These are phyloP conservation scores for Zygothrica quintamaculata DNA, from an alignment of 2,888 invertebrate species.

Conservation along the genomic window DNA sequence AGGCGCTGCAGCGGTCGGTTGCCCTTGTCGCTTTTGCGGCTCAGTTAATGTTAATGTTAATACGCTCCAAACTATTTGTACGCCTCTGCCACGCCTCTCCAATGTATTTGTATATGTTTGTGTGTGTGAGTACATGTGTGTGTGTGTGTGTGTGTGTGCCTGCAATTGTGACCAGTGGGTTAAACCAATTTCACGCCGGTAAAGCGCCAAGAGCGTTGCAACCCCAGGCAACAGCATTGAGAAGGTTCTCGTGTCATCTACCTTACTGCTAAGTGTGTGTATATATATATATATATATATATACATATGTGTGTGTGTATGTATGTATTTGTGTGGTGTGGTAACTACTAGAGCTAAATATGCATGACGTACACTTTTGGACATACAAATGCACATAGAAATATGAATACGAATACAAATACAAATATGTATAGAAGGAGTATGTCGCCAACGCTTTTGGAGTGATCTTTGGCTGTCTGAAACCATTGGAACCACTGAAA, in stretches of 20 bases:
- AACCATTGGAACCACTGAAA: constrained; percentile 45
- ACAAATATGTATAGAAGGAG: constrained; percentile 6
- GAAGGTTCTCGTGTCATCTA: constrained; percentile 64
- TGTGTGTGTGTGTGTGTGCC: constrained; percentile 53
- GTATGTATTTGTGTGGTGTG: constrained; percentile 5
- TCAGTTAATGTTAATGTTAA: constrained; percentile 81
- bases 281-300: background rate
- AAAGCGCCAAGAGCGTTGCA: constrained; percentile 77
- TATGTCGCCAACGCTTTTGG: constrained; percentile 20
- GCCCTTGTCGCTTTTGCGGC: constrained; percentile 77
- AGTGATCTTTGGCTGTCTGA: constrained; percentile 35
- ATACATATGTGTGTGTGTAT: constrained; percentile 14
- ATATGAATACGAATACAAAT: constrained; percentile 55
- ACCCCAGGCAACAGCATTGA: constrained; percentile 59
- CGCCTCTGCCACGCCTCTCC: constrained; percentile 7
- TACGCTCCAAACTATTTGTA: constrained; percentile 75
- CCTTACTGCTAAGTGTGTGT: constrained; percentile 23
- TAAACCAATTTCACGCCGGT: constrained; percentile 82
- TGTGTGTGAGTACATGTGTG: constrained; percentile 18
- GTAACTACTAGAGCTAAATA: constrained; percentile 61
- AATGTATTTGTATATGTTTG: background rate
- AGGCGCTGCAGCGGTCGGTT: constrained; percentile 65
- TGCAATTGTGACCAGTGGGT: constrained; percentile 81
- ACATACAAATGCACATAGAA: constrained; percentile 53
- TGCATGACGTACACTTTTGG: constrained; percentile 78